These are phyloP conservation scores for Athalia circularis DNA, from an alignment of 2,888 invertebrate genomes.

Conservation along the genomic window DNA sequence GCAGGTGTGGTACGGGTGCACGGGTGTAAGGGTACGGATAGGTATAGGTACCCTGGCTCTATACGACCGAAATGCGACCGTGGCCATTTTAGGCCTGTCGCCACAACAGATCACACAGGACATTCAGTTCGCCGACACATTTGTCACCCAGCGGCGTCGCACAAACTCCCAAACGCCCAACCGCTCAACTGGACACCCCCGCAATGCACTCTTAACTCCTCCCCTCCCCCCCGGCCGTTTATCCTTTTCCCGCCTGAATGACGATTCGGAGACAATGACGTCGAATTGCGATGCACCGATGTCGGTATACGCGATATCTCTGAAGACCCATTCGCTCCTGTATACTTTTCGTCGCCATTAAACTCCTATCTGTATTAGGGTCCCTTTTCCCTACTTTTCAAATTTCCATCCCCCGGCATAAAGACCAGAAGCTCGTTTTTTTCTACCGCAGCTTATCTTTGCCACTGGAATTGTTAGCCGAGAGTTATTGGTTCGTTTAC, in stretches of 20 bases:
- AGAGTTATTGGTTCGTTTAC: constrained; percentile 64
- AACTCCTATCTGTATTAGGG: background rate
- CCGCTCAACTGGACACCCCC: background rate
- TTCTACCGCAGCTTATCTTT: background rate
- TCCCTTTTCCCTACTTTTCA: too few species aligned
- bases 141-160: constrained; percentile 52
- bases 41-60: background rate
- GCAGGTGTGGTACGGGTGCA: constrained; percentile 43
- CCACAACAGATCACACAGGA: constrained; percentile 60
- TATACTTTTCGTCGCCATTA: too few species aligned
- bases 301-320: too few species aligned
- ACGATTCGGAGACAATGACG: too few species aligned
- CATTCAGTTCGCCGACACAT: constrained; percentile 60
- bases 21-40: constrained; percentile 13
- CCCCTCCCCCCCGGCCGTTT: background rate
- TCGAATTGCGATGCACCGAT: too few species aligned
- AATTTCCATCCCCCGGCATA: too few species aligned
- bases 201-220: background rate
- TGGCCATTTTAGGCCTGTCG: constrained; percentile 55
- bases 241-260: too few species aligned
- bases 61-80: constrained; percentile 40
- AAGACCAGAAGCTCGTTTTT: constrained; percentile 19
- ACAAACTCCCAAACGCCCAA: constrained; percentile 20
- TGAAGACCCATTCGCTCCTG: too few species aligned
- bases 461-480: constrained; percentile 66